These are phyloP conservation scores for Neotragus pygmaeus DNA, from an alignment of 2,113 vertebrate genomes.

Conservation along the genomic window DNA sequence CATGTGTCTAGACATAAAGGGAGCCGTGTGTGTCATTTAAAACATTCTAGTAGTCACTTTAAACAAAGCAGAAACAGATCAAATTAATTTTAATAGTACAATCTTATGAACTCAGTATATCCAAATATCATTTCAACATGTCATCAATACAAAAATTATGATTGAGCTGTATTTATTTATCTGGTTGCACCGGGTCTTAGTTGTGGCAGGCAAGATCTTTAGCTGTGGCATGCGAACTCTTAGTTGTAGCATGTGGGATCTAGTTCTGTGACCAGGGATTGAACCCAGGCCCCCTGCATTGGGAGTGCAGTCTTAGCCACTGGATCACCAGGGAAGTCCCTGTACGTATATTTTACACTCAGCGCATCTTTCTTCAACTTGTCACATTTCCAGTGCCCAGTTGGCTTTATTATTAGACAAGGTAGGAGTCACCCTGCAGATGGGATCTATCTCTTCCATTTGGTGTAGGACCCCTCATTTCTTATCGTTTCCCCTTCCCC, in stretches of 20 bases:
- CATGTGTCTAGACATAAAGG: not conserved
- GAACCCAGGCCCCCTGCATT: not conserved
- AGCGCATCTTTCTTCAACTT: not conserved
- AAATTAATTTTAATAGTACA: not conserved
- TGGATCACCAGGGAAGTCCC: not conserved
- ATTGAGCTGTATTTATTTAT: not conserved
- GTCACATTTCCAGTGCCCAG: not conserved
- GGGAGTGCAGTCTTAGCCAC: not conserved
- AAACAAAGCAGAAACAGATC: not conserved
- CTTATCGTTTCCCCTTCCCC: accelerated
- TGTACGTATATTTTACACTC: not conserved
- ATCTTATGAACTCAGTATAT: not conserved
- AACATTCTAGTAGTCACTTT: not conserved
- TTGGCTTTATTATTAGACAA: not conserved
- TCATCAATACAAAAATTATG: not conserved
- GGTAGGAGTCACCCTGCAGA: not conserved
- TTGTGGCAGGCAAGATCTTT: not conserved
- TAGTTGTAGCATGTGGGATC: not conserved
- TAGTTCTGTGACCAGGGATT: not conserved
- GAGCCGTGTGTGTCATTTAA: not conserved
- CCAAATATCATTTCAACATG: not conserved
- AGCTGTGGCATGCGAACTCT: not conserved
- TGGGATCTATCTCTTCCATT: not conserved
- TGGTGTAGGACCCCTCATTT: no score
- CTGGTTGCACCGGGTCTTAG: not conserved